These are phyloP conservation scores for Drosophila nigromelanica DNA, from an alignment of 1,140 invertebrate species.

Conservation along the genomic window DNA sequence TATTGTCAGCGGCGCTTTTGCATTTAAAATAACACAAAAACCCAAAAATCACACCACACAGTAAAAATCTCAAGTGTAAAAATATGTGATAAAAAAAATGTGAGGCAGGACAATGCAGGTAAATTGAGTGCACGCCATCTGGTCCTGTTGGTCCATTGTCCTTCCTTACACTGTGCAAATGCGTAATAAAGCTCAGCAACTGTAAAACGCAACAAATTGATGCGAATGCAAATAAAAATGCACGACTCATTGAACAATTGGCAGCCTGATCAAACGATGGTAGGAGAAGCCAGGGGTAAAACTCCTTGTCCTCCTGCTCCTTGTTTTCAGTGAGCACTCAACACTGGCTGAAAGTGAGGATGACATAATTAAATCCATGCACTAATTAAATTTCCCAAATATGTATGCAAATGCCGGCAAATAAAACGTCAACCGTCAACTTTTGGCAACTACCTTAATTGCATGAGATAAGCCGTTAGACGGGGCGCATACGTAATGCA, in stretches of 20 bases:
- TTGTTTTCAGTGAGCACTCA: background rate
- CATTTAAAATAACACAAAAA: constrained; percentile 73
- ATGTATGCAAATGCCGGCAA: constrained; percentile 62
- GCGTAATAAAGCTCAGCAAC: constrained; percentile 44
- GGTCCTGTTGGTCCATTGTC: constrained; percentile 42
- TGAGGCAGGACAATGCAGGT: constrained; percentile 68
- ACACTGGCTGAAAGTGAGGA: constrained; percentile 28
- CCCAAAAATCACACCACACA: constrained; percentile 33
- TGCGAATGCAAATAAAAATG: constrained; percentile 47
- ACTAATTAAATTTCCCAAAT: constrained; percentile 84
- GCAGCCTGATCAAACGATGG: constrained; percentile 12
- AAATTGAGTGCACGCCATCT: constrained; percentile 68
- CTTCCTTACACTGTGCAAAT: constrained; percentile 14
- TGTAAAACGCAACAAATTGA: constrained; percentile 64
- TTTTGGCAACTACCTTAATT: constrained; percentile 81
- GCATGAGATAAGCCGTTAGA: constrained; percentile 78
- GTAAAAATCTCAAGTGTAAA: constrained; percentile 70
- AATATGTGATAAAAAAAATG: constrained; percentile 25
- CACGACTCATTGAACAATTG: constrained; percentile 63
- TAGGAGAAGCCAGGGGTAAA: background rate
- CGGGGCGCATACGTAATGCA: constrained; percentile 77
- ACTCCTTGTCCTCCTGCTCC: background rate
- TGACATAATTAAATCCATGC: constrained; percentile 84
- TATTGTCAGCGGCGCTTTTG: constrained; percentile 72
- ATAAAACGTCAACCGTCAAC: constrained; percentile 49